Evolutionary conservation across 2,797 vertebrate genomes (phyloP).

Genomic region (Buceros bicornis): DNA sequence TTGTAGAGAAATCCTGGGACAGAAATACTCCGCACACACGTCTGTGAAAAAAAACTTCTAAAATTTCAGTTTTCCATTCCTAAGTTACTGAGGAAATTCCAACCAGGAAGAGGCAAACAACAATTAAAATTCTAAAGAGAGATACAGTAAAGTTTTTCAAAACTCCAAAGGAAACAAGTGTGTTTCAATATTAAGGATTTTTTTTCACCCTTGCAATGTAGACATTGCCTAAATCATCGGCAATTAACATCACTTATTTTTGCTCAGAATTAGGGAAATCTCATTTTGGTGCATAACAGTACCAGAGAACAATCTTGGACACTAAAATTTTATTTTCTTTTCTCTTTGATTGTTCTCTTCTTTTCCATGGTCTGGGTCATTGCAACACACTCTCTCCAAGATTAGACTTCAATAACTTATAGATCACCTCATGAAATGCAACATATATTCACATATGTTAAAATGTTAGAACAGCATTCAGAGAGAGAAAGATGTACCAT

Average conservation of each 20-base stretch:
- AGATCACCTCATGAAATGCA: not conserved
- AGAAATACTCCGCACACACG: not conserved
- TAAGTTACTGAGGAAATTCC: not conserved
- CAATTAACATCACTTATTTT: not conserved
- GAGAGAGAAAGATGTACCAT: not conserved
- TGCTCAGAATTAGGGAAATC: not conserved
- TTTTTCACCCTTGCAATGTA: fast-evolving
- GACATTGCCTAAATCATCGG: not conserved
- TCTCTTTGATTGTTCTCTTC: not conserved
- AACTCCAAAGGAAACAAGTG: not conserved
- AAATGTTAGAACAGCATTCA: not conserved
- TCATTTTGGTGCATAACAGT: not conserved
- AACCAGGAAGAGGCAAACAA: not conserved
- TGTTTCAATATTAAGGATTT: not conserved
- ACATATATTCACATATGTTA: not conserved
- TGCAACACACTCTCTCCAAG: not conserved
- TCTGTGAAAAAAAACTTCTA: not conserved
- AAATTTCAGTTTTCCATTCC: not conserved
- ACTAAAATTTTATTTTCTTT: not conserved
- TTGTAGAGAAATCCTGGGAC: not conserved
- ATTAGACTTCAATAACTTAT: not conserved
- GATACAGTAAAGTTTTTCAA: not conserved
- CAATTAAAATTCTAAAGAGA: not conserved
- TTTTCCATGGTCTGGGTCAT: not conserved
- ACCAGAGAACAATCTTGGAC: not conserved